Conservation (phyloP, 2,797 vertebrate species). For the Picus viridis region DNA sequence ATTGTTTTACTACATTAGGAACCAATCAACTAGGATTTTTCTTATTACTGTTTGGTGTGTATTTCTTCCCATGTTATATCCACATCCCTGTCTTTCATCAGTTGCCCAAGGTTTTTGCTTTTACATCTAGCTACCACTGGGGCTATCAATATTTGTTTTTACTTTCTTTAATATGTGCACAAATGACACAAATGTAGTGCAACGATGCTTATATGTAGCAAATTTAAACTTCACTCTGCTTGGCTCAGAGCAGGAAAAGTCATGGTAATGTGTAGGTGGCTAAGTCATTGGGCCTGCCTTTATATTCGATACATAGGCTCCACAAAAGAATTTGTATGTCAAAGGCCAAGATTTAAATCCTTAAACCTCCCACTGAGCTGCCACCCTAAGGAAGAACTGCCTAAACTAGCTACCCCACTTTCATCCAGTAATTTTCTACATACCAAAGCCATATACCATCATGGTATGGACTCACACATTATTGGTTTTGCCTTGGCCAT, state of each 20-base stretch:
- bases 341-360: conserved; percentile 18
- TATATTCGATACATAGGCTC: not conserved
- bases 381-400: conserved; percentile 2
- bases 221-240: conserved; percentile 11
- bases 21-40: conserved; percentile 33
- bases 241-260: not conserved
- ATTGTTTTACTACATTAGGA: conserved; percentile 31
- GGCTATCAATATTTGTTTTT: conserved; percentile 10
- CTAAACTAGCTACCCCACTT: not conserved
- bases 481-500: not conserved
- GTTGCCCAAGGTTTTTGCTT: conserved; percentile 15
- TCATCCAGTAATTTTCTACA: not conserved
- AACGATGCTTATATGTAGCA: not conserved
- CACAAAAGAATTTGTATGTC: not conserved
- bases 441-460: not conserved
- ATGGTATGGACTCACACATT: not conserved
- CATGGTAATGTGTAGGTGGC: not conserved
- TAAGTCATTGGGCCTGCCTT: not conserved
- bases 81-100: conserved; percentile 7
- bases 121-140: conserved; percentile 9
- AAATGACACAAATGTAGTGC: not conserved
- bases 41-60: conserved; percentile 25
- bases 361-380: conserved; percentile 20
- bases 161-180: not conserved
- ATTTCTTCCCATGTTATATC: conserved; percentile 21